Evolutionary conservation across 2,797 vertebrate genomes (phyloP).

Genomic region (Champsocephalus gunnari): DNA sequence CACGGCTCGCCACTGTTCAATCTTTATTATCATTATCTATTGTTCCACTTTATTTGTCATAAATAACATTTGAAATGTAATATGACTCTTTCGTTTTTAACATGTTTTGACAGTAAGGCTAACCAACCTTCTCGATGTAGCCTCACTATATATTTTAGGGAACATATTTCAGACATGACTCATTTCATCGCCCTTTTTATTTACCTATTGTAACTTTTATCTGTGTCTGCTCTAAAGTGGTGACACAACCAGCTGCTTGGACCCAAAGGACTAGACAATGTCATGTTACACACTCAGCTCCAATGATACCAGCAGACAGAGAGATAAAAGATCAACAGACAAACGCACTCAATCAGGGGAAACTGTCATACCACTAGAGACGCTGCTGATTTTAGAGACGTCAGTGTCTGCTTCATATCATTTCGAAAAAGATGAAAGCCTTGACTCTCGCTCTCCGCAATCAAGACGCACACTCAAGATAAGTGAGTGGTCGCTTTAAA

Average conservation of each 20-base stretch:
- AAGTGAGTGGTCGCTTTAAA: neutral
- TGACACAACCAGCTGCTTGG: conserved; percentile 43
- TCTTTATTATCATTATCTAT: too few relatives aligned
- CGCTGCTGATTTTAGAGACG: conserved; percentile 46
- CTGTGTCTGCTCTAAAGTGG: conserved; percentile 36
- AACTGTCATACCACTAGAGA: conserved; percentile 28
- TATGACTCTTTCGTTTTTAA: neutral
- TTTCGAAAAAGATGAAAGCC: conserved; percentile 50
- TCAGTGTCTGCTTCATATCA: conserved; percentile 27
- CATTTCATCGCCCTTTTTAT: neutral
- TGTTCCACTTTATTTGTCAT: neutral
- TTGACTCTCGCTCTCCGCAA: conserved; percentile 41
- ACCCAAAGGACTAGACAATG: conserved; percentile 26
- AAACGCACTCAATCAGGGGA: conserved; percentile 30
- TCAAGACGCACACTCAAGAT: conserved; percentile 64
- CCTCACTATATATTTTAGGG: neutral
- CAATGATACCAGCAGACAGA: conserved; percentile 42
- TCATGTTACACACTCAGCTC: conserved; percentile 22
- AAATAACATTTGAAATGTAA: neutral
- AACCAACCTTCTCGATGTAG: too few relatives aligned
- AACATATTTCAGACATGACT: conserved; percentile 3
- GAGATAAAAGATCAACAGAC: conserved; percentile 52
- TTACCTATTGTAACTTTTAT: conserved; percentile 16
- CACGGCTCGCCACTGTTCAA: neutral
- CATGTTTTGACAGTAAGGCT: neutral